Evolutionary conservation across 2,113 vertebrate genomes (phyloP).

Genomic region (Raphicerus campestris): DNA sequence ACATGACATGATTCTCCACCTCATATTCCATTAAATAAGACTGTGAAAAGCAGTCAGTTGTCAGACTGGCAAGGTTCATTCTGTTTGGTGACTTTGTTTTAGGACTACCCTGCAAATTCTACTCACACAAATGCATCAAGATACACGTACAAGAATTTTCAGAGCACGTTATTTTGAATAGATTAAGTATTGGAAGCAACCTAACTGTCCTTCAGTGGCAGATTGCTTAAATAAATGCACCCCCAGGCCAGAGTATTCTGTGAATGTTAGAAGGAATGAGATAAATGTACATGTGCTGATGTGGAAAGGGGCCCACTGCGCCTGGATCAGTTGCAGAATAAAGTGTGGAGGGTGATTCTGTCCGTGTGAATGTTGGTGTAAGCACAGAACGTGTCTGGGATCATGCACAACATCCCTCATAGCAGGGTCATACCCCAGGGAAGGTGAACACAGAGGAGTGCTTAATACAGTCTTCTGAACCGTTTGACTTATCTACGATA

Average conservation of each 20-base stretch:
- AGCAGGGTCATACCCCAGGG: neutral
- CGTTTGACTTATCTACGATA: neutral
- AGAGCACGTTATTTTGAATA: neutral
- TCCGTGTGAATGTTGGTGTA: accelerated
- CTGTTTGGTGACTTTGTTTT: neutral
- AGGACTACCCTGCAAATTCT: constrained; percentile 28
- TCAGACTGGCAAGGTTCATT: neutral
- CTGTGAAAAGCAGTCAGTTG: neutral
- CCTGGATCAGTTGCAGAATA: neutral
- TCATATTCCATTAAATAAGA: constrained; percentile 20
- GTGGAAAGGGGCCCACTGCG: neutral
- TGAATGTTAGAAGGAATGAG: neutral
- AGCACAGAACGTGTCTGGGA: neutral
- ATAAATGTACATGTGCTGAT: neutral
- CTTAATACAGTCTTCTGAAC: neutral
- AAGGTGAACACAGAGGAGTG: neutral
- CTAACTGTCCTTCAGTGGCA: neutral
- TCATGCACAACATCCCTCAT: accelerated
- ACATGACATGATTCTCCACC: neutral
- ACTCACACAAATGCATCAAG: neutral
- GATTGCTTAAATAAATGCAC: neutral
- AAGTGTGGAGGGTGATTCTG: neutral
- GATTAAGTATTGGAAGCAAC: neutral
- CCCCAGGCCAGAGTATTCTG: neutral
- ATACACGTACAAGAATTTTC: neutral